Conservation (phyloP, 2,797 vertebrate genomes). For the Sebastes vulpes region DNA sequence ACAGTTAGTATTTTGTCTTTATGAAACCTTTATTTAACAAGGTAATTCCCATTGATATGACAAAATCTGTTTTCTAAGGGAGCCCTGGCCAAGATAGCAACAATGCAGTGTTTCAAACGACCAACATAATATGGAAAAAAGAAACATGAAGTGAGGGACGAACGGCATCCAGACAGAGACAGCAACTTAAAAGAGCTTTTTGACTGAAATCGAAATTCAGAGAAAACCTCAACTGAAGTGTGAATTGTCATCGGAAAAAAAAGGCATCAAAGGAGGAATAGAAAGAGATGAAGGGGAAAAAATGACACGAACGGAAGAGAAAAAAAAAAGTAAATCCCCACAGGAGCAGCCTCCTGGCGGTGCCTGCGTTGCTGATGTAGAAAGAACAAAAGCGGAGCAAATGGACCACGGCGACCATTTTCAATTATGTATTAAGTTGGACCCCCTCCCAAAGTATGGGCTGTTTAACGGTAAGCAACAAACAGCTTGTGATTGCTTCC, state of each 20-base stretch:
- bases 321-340: slow-evolving; percentile 59
- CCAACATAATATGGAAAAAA: slow-evolving; percentile 19
- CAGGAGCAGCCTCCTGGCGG: slow-evolving; percentile 66
- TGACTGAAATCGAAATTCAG: slow-evolving; percentile 68
- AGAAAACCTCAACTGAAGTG: slow-evolving; percentile 77
- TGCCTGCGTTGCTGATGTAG: slow-evolving; percentile 72
- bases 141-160: slow-evolving; percentile 18
- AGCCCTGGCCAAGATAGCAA: neutral
- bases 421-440: slow-evolving; percentile 78
- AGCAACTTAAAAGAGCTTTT: slow-evolving; percentile 71
- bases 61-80: neutral
- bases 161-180: slow-evolving; percentile 53
- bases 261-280: slow-evolving; percentile 45
- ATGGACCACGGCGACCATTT: slow-evolving; percentile 78
- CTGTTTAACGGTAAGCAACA: slow-evolving; percentile 76
- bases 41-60: neutral
- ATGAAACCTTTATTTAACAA: neutral
- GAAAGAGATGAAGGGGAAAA: slow-evolving; percentile 45
- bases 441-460: slow-evolving; percentile 53
- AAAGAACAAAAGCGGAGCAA: slow-evolving; percentile 76
- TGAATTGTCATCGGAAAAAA: slow-evolving; percentile 55
- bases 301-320: slow-evolving; percentile 35
- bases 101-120: neutral
- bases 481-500: slow-evolving; percentile 67
- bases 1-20: no score